A percentile compares a stretch with the other conserved stretches of the same genome.
These are phyloP conservation scores for Venusia cambrica DNA, from an alignment of 2,888 invertebrate species.

Conservation along the genomic window DNA sequence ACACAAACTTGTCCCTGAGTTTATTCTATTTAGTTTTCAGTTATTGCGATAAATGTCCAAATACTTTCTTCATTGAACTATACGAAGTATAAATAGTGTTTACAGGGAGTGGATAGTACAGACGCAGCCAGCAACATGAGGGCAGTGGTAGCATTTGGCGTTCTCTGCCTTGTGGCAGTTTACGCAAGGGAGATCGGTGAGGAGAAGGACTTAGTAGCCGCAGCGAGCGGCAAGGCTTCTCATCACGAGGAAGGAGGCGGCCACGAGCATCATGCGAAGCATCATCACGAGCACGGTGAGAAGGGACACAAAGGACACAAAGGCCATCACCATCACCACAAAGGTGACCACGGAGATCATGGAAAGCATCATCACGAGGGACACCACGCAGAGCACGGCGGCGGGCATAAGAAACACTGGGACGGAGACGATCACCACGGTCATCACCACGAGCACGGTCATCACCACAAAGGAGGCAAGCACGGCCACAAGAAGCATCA, in stretches of 20 bases:
- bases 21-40: too few species aligned
- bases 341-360: slow-evolving; percentile 68
- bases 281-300: slow-evolving; percentile 67
- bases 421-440: slow-evolving; percentile 70
- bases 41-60: slow-evolving; percentile 56
- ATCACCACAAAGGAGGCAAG: slow-evolving; percentile 71
- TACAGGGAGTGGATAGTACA: slow-evolving; percentile 41
- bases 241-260: slow-evolving; percentile 70
- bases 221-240: slow-evolving; percentile 58
- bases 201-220: slow-evolving; percentile 66
- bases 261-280: slow-evolving; percentile 66
- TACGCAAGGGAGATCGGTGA: slow-evolving; percentile 60
- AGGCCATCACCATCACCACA: slow-evolving; percentile 73
- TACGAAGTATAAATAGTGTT: slow-evolving; percentile 66
- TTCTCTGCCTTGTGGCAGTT: slow-evolving; percentile 65
- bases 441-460: slow-evolving; percentile 68
- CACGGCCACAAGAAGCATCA: slow-evolving; percentile 71
- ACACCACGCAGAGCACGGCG: slow-evolving; percentile 69
- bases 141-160: slow-evolving; percentile 58
- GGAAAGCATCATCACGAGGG: slow-evolving; percentile 68
- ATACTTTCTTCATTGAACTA: slow-evolving; percentile 64
- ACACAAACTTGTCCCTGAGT: slow-evolving; percentile 62
- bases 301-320: slow-evolving; percentile 72
- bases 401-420: slow-evolving; percentile 68
- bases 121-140: slow-evolving; percentile 61